phyloP scores from a whole-genome alignment of 37 sponge, comb jelly and placozoan genomes.

The Haliclona indistincta region DNA sequence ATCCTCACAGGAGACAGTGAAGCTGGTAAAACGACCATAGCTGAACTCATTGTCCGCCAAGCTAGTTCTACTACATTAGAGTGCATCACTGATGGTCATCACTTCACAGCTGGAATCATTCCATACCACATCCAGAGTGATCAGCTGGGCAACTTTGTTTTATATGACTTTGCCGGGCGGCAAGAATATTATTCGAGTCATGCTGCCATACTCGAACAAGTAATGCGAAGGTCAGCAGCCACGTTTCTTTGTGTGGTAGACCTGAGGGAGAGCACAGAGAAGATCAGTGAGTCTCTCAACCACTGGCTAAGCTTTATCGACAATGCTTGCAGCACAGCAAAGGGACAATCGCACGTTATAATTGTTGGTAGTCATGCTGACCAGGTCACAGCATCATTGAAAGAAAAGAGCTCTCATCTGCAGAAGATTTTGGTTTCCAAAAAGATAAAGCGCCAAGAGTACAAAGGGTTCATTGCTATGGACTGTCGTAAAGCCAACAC shows the following conservation, averaged over 20 bases:
- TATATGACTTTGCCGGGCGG: constrained; percentile 2
- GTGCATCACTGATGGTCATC: background rate
- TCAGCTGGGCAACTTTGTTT: background rate
- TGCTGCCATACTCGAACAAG: background rate
- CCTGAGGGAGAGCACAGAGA: background rate
- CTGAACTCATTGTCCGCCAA: too few relatives aligned
- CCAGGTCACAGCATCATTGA: too few relatives aligned
- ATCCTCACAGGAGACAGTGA: too few relatives aligned
- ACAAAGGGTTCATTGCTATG: too few relatives aligned
- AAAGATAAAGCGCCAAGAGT: too few relatives aligned
- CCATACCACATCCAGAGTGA: background rate
- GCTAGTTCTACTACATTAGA: too few relatives aligned
- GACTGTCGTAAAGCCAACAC: too few relatives aligned
- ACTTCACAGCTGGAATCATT: constrained; percentile 1
- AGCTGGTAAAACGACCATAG: too few relatives aligned
- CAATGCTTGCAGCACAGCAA: background rate
- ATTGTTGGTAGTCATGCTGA: constrained; percentile 17
- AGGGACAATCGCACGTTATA: background rate
- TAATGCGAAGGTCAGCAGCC: background rate
- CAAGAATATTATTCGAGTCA: constrained; percentile 4
- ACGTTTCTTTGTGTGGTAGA: background rate
- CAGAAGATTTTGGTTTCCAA: too few relatives aligned
- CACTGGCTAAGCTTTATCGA: constrained; percentile 13
- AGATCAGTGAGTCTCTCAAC: background rate
- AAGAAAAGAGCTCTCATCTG: too few relatives aligned